Conservation (phyloP, 2,113 vertebrate species). For the Myodes glareolus region DNA sequence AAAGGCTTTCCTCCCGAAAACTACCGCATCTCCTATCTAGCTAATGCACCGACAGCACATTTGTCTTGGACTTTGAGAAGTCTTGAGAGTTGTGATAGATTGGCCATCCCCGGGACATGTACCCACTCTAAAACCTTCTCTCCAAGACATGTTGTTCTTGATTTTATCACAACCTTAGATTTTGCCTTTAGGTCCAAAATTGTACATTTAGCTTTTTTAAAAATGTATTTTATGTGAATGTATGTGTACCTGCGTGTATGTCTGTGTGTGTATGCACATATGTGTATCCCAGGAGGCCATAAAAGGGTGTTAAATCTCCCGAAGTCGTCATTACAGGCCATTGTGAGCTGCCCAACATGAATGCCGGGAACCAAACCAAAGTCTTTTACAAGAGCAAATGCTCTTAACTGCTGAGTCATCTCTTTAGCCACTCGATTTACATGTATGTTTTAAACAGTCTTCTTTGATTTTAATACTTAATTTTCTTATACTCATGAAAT, state of each 20-base stretch:
- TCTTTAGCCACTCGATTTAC: not conserved
- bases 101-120: not conserved
- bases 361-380: not conserved
- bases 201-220: not conserved
- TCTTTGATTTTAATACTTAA: not conserved
- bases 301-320: not conserved
- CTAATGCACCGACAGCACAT: not conserved
- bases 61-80: not conserved
- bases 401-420: not conserved
- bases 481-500: slow-evolving; percentile 29
- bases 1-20: not conserved
- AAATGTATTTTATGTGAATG: not conserved
- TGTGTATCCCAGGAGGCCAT: not conserved
- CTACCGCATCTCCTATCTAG: not conserved
- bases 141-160: not conserved
- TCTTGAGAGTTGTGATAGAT: not conserved
- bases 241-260: not conserved
- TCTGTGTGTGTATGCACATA: not conserved
- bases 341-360: not conserved
- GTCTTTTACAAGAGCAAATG: not conserved
- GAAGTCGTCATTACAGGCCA: not conserved
- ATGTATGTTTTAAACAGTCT: not conserved
- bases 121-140: not conserved
- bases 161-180: not conserved
- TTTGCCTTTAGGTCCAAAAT: not conserved